Evolutionary conservation across 2,113 vertebrate genomes (phyloP).

Genomic region (Anhinga anhinga): DNA sequence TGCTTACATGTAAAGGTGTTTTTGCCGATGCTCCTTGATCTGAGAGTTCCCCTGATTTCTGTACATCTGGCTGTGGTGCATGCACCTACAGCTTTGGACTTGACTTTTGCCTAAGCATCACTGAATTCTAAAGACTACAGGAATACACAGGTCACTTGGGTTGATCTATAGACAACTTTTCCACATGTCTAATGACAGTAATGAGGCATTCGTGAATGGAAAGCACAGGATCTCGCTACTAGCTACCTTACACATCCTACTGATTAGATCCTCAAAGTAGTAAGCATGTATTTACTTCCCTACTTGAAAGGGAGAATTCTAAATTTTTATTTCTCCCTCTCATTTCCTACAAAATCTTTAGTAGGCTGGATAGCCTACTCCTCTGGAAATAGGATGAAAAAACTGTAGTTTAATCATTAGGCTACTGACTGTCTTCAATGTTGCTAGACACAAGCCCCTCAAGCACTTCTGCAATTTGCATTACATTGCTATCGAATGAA

Average conservation of each 20-base stretch:
- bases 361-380: background rate
- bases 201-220: background rate
- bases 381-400: background rate
- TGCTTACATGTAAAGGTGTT: background rate
- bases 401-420: background rate
- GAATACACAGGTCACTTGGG: background rate
- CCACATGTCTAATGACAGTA: background rate
- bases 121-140: background rate
- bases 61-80: background rate
- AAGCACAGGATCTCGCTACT: background rate
- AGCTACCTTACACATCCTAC: background rate
- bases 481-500: background rate
- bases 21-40: background rate
- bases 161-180: background rate
- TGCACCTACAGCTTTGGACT: background rate
- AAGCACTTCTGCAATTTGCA: background rate
- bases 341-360: background rate
- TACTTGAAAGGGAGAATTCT: background rate
- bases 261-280: background rate
- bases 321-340: background rate
- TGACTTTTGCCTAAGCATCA: background rate
- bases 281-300: background rate
- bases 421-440: background rate
- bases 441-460: background rate
- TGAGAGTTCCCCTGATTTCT: background rate